Base-by-base conservation (phyloP, 1,140 invertebrate species). In the Diorhabda carinulata region DNA sequence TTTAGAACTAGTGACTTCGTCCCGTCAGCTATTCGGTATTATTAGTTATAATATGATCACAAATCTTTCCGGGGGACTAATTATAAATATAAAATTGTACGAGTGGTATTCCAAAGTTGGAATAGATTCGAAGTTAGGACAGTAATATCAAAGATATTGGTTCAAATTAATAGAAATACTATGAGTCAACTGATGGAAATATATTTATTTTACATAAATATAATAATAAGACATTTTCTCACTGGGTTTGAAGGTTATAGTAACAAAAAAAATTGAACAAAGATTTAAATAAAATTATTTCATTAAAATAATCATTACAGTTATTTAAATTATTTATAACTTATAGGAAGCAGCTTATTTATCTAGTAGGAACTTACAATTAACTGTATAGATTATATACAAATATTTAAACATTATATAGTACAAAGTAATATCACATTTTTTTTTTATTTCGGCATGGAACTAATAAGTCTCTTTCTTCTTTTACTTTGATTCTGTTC, bases 331-430 rank as follows among this genome's bases (percentile, higher is more conserved):
- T 60, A 60, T 61, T n/a, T 43, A 25, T n/a, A 65, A 56, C 52
- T 65, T 61, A 67, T 56, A 57, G 65, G 65, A 67, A 67, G 65
- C 60, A 66, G 65, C 67, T 72, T 68, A 68, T 25, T 72, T 43
- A 68, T 68, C 68, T 74, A 72, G 40, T 74, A 74, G 73, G 73
- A 74, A 74, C 73, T 74, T 74, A 74, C 66, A 70, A 74, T 61
- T 72, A 72, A n/a, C 62, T 64, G 58, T 69, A 65, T 69, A 69
- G 41, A 63, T 63, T 64, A 69, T 64, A 58, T 69, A 69, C 58
- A 69, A 44, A 69, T 9, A 43, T 68, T 62, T 62, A n/a, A 64
- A 69, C n/a, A 58, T 64, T 69, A 60, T 47, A 69, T 5, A 45
- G 63, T 62, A 62, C 67, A 64, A 60, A 56, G 9, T 69, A 69